Base-by-base conservation (phyloP, 2,888 invertebrate genomes). In the Melolontha melolontha region DNA sequence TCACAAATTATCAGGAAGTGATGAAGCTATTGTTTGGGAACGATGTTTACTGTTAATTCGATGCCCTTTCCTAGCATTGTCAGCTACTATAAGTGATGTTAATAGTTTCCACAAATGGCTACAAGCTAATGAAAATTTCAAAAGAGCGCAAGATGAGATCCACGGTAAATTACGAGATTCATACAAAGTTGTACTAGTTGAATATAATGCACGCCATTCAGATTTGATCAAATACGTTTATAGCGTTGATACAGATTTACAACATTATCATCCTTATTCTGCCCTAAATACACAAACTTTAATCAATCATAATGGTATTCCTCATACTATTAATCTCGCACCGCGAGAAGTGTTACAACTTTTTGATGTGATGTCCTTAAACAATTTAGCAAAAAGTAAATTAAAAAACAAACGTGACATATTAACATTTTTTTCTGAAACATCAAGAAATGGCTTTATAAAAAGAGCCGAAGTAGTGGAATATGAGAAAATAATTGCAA, bases 51-150 rank as follows among this genome's bases (percentile, higher is more conserved):
- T 74, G 17, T 55, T 75, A n/a, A 75, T 72, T 47, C 72, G 67
- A 5, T 74, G 75, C 52, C 75, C 75, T 34, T 75, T 75, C 67
- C 68, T 75, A 14, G 75, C 75, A 11, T 70, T 75, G 11, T 75
- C 75, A 11, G 75, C 75, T 22, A 75, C 75, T 40, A 69, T 75
- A 44, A 72, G 70, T 10, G 67, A 74, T 22, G 72, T 75, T 8
- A 65, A 66, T 22, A 29, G 54, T 10, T 69, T 75, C 41, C 68
- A 72, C 39, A 44, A 41, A 0, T 75, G 75, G 75, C 52, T 75
- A 27, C 73, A 75, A 55, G 39, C 52, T 10, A 66, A 70, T 42
- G 73, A 75, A 54, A 63, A 69, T 44, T 73, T 69, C 51, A 75
- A 74, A 62, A 51, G 55, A 17, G 44, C 59, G 12, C 70, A 70